phyloP scores from a whole-genome alignment of 37 sponge, comb jelly and placozoan species.

The Axinella damicornis region DNA sequence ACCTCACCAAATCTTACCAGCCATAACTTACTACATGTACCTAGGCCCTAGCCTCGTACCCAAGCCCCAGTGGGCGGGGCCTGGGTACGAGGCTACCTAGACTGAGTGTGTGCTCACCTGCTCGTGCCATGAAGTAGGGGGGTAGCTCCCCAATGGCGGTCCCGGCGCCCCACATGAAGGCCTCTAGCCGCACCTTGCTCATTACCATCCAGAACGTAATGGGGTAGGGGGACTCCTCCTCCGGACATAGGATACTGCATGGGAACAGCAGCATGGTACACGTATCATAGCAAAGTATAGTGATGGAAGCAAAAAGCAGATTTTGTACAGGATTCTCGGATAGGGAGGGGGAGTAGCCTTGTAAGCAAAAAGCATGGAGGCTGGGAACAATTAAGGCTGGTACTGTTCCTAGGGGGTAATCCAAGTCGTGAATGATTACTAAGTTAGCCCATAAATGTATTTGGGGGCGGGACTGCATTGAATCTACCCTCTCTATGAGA shows the following conservation, averaged over 20 bases:
- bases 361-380: not conserved
- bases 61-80: too few relatives aligned
- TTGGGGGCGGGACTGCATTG: not conserved
- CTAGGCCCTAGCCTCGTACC: too few relatives aligned
- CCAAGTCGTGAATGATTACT: too few relatives aligned
- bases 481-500: not conserved
- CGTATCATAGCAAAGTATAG: too few relatives aligned
- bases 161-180: constrained; percentile 96
- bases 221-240: constrained; percentile 17
- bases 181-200: constrained; percentile 94
- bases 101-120: constrained; percentile 72
- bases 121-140: constrained; percentile 99
- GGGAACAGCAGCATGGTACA: not conserved
- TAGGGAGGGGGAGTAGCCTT: not conserved
- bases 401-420: too few relatives aligned
- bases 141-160: constrained; percentile 99
- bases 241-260: constrained; percentile 76
- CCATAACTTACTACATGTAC: too few relatives aligned
- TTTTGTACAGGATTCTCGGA: not conserved
- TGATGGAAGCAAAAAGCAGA: too few relatives aligned
- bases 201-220: constrained; percentile 88
- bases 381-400: too few relatives aligned
- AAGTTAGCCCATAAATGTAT: not conserved
- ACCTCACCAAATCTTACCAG: too few relatives aligned
- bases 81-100: too few relatives aligned